Percentiles rank a stretch among this genome's conserved stretches.
Conservation (phyloP, 2,113 vertebrate species). For the Lonchura striata region DNA sequence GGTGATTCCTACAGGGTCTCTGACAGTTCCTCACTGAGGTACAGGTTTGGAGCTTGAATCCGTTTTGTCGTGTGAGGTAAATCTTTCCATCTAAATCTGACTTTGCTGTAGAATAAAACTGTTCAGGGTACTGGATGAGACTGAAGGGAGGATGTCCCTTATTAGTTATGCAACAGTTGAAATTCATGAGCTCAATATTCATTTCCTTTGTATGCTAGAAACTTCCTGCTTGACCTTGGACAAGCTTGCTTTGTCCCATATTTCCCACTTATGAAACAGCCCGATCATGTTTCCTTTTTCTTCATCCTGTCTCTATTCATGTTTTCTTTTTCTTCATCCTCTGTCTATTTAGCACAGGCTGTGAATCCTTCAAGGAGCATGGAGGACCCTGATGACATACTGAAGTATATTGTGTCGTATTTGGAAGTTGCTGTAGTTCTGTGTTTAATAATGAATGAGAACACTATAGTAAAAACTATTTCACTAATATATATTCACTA, state of each 20-base stretch:
- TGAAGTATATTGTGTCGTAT: not conserved
- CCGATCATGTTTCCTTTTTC: conserved; percentile 11
- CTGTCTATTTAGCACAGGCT: not conserved
- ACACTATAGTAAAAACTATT: not conserved
- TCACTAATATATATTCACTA: not conserved
- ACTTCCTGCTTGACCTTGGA: conserved; percentile 38
- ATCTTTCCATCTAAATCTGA: not conserved
- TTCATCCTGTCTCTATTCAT: not conserved
- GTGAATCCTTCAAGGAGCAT: not conserved
- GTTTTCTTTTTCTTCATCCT: not conserved
- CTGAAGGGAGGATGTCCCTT: not conserved
- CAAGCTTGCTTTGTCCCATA: conserved; percentile 14
- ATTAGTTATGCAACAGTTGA: not conserved
- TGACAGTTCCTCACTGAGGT: not conserved
- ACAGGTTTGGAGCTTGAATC: not conserved
- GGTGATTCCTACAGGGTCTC: not conserved
- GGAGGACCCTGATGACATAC: not conserved
- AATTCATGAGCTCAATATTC: conserved; percentile 47
- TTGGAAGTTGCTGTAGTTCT: not conserved
- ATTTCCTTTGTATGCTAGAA: conserved; percentile 59
- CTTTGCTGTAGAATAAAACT: not conserved
- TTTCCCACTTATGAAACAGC: conserved; percentile 45
- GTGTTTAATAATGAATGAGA: not conserved
- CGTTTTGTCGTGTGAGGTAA: not conserved
- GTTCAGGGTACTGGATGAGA: not conserved